Evolutionary conservation across 1,140 invertebrate species (phyloP).

Genomic region (Drosophila mauritiana): DNA sequence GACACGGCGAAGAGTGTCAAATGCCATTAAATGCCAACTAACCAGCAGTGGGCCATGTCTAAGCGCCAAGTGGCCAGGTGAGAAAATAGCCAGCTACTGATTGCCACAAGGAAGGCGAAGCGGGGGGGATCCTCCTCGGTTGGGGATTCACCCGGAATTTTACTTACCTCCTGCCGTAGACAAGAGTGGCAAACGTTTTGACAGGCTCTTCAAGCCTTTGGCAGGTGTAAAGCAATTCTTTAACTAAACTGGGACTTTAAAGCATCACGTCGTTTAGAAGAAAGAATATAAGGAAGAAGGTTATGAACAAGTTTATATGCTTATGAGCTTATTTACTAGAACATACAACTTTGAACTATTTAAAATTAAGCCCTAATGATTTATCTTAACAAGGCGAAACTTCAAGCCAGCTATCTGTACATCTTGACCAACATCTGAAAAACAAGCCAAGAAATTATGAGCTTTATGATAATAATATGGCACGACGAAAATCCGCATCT

Average conservation of each 20-base stretch:
- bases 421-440: slow-evolving; percentile 1
- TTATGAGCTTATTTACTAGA: not conserved
- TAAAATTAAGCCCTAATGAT: too few species aligned
- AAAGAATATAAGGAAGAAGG: not conserved
- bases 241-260: slow-evolving; percentile 4
- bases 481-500: slow-evolving; percentile 51
- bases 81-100: slow-evolving; percentile 62
- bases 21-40: slow-evolving; percentile 79
- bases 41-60: slow-evolving; percentile 38
- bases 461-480: slow-evolving; percentile 55
- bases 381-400: not conserved
- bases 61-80: slow-evolving; percentile 63
- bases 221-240: slow-evolving; percentile 55
- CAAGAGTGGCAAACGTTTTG: slow-evolving; percentile 64
- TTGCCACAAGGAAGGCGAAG: slow-evolving; percentile 49
- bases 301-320: too few species aligned
- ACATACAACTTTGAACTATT: too few species aligned
- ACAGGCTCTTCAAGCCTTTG: slow-evolving; percentile 63
- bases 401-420: not conserved
- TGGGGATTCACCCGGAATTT: slow-evolving; percentile 52
- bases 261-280: not conserved
- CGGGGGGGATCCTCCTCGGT: not conserved
- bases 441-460: slow-evolving; percentile 28
- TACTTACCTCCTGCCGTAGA: slow-evolving; percentile 60
- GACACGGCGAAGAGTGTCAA: slow-evolving; percentile 66